Base-by-base conservation (phyloP, 2,113 vertebrate genomes). In the Poeciliopsis turrubarensis region DNA sequence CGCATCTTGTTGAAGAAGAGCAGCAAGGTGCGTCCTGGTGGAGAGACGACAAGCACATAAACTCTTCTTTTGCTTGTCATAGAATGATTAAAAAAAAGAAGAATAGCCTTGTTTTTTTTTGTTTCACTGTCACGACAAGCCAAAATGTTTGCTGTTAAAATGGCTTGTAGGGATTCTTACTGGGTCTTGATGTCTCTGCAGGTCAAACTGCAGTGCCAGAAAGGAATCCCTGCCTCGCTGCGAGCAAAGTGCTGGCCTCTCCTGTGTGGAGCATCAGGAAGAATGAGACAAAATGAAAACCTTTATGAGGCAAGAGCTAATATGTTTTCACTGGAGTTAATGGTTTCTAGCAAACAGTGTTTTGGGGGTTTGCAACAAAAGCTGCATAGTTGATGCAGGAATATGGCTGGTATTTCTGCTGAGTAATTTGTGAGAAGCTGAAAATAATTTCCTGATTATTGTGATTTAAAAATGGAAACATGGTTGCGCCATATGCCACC, bases 141-240 rank as follows among this genome's bases (percentile, higher is more conserved):
- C 51, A 25, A 25, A n/a, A 9, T 54, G 51, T 54, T 54, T 25
- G 51, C 22, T 54, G 47, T 51, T 5, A 19, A 51, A 54, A 25
- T 22, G 22, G 47, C 19, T 62, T 62, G 5, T 65, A 3, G 25
- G 5, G 25, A 41, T 27, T 39, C 65, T 6, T 14, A 14, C 51
- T 34, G 70, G 72, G 31, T 72, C 39, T 85, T 0, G 1, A 10
- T 74, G 14, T 80, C 66, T 25, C 63, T 26, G 65, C 85, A 97
- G 96, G 91, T 97, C 14, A 96, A 96, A 89, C 88, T 92, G 1
- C 94, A 96, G 47, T 96, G 96, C 81, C 94, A 96, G 77, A 97
- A 96, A 83, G 96, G 96, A 65, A 96, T 97, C 86, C 96, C 96
- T 2, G 94, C 95, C 0, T 96, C 96, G 0, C 90, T 97, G 44